Evolutionary conservation across 2,797 vertebrate species (phyloP), one percentile per base, ranked within the genome.

Genomic region (Nannoperca obscura): DNA sequence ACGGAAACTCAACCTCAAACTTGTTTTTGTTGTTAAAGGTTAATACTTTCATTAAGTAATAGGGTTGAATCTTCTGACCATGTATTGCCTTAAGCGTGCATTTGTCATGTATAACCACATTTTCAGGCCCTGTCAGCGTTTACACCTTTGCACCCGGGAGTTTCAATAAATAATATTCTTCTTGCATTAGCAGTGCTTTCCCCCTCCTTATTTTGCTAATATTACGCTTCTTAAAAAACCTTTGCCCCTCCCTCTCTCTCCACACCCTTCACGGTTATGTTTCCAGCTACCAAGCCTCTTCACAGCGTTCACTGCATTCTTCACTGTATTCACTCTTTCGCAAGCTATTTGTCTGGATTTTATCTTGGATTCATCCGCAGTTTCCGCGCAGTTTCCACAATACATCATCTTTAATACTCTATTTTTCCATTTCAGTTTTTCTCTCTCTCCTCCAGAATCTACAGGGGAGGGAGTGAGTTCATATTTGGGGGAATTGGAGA

Each of bases 291-390:
- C 65, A 11, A 69, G 63, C 67, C 75, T 75, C 80, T 78, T 82
- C 74, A 65, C 69, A 73, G 80, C 64, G n/a, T 46, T 67, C 71
- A 69, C 47, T 50, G 74, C 81, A 74, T 90, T 88, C 81, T 88
- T 91, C 62, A 61, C 59, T 60, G 32, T 72, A 42, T 85, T 86
- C 70, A 14, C 76, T 86, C 69, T 83, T 82, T 85, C 50, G 5
- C 71, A 69, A 86, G 86, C 75, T 74, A 90, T 93, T 92, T 87
- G 68, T 94, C 90, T 89, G 88, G 86, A 87, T 90, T 91, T 84
- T 74, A 69, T 85, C 64, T 86, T 88, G 89, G 87, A 85, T 85
- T 88, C 85, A 85, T 78, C 74, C 83, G 75, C 78, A 60, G 53
- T 86, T 88, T 89, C 78, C 20, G 59, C 61, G 47, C 64, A 89